These are phyloP conservation scores for Oegoconia quadripuncta DNA, from an alignment of 2,888 invertebrate genomes.

Conservation along the genomic window DNA sequence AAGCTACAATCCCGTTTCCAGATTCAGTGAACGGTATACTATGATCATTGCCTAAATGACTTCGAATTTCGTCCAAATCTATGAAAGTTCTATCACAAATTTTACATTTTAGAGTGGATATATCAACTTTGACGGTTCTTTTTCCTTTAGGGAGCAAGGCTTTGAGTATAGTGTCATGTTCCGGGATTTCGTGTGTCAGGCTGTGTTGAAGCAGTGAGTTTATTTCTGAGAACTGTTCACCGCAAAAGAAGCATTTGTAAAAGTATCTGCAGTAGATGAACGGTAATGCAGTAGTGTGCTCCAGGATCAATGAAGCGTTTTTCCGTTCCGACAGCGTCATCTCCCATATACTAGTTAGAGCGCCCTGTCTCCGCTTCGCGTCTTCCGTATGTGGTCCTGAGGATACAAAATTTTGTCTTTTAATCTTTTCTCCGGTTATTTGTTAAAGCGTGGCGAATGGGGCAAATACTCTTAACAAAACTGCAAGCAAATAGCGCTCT, in stretches of 20 bases:
- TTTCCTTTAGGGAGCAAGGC: conserved; percentile 53
- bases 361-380: conserved; percentile 35
- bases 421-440: too few relatives aligned
- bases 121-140: conserved; percentile 56
- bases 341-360: conserved; percentile 57
- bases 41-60: conserved; percentile 44
- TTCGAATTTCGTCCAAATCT: conserved; percentile 40
- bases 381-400: conserved; percentile 33
- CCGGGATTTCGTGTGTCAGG: conserved; percentile 39
- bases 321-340: conserved; percentile 55
- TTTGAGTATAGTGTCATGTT: conserved; percentile 38
- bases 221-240: conserved; percentile 47
- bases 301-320: conserved; percentile 51
- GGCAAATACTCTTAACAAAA: too few relatives aligned
- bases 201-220: conserved; percentile 43
- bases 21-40: conserved; percentile 44
- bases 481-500: too few relatives aligned
- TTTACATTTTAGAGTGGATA: conserved; percentile 51
- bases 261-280: conserved; percentile 58
- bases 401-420: conserved; percentile 33
- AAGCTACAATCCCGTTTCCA: conserved; percentile 50
- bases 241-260: conserved; percentile 61
- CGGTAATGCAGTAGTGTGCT: conserved; percentile 46
- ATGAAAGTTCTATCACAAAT: conserved; percentile 34
- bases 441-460: too few relatives aligned